These are phyloP conservation scores for Papilio glaucus DNA, from an alignment of 1,140 invertebrate genomes.

Conservation along the genomic window DNA sequence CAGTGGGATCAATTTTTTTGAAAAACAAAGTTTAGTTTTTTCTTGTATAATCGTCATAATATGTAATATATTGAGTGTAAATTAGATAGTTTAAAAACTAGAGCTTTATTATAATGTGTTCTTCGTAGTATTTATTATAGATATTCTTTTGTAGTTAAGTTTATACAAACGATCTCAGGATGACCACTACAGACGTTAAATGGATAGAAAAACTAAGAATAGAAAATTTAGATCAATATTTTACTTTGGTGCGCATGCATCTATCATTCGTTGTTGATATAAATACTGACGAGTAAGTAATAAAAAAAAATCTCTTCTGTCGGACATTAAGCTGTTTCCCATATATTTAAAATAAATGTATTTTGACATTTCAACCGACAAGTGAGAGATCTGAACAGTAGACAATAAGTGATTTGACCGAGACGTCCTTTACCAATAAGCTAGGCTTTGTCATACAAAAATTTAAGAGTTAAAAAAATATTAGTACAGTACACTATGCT, in stretches of 20 bases:
- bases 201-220: constrained; percentile 86
- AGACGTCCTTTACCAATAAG: no score
- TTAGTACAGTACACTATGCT: no score
- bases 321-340: no score
- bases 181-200: constrained; percentile 64
- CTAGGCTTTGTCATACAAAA: no score
- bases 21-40: constrained; percentile 12
- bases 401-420: no score
- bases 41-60: constrained; percentile 33
- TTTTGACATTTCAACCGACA: no score
- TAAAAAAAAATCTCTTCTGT: neutral
- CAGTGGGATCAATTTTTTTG: constrained; percentile 26
- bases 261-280: constrained; percentile 93
- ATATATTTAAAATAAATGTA: no score
- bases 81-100: constrained; percentile 16
- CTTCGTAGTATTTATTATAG: constrained; percentile 10
- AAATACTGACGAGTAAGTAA: constrained; percentile 91
- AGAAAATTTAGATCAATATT: constrained; percentile 93
- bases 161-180: constrained; percentile 44
- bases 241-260: constrained; percentile 95
- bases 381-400: no score
- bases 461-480: no score
- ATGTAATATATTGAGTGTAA: constrained; percentile 35
- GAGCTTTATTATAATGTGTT: constrained; percentile 35
- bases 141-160: constrained; percentile 7